Base-by-base conservation (phyloP, 2,888 invertebrate species). In the Eristalis tenax region DNA sequence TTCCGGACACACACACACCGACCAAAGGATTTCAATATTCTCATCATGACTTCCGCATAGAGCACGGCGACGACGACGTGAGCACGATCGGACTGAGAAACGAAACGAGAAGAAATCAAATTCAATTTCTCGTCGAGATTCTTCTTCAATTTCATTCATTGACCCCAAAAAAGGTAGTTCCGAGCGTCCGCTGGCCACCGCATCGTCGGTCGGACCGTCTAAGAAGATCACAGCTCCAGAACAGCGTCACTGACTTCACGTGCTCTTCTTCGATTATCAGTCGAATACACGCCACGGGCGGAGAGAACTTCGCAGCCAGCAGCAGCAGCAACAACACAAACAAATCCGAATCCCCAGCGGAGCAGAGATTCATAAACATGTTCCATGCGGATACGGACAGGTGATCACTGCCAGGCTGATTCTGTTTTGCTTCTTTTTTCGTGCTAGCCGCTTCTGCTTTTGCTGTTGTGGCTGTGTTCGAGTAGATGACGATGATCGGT, bases 371-470 rank as follows among this genome's bases (percentile, higher is more conserved):
- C 66, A 75, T 68, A 80, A 77, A 70, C 74, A 78, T 78, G 79
- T 83, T 87, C 79, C 80, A 87, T 79, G 64, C 74, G 76, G 79
- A 87, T 83, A 80, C 87, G 83, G 87, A 73, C 23, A 80, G 83
- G 75, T 87, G 83, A 83, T 69, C 87, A 83, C 73, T 73, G 71
- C 61, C 35, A 63, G 69, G 74, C 61, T 78, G 35, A 64, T 70
- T 70, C 56, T 59, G 11, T 69, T 38, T 50, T 66, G 32, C 10
- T 32, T 32, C 32, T 8, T 8, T 32, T 8, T 22, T 56, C 26
- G 73, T 35, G 43, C 23, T 65, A 81, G 65, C 78, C 74, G 78
- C 78, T 82, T 74, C 8, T 63, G 74, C 18, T 40, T 26, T 43
- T 71, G 69, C 35, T 50, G 23, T 32, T 8, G 8, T 71, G 69